phyloP scores from a whole-genome alignment of 2,113 vertebrate species.

The Osmerus mordax region DNA sequence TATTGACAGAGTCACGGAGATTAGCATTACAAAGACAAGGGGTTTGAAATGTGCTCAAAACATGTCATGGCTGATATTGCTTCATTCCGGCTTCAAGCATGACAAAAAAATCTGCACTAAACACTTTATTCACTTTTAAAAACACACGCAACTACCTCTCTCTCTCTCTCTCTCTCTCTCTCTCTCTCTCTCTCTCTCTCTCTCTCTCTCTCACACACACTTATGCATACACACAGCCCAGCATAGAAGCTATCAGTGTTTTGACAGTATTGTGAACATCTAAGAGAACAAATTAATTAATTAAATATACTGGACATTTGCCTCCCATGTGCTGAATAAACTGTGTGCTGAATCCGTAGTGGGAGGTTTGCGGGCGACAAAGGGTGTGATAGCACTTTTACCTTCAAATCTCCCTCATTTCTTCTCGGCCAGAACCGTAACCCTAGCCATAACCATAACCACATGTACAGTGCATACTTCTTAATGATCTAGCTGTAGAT shows the following conservation, averaged over 20 bases:
- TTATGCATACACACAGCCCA: not conserved
- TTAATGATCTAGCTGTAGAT: no score
- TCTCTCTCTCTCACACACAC: not conserved
- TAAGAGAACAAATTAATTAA: no score
- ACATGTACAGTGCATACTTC: conserved; percentile 27
- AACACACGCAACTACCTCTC: not conserved
- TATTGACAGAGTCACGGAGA: conserved; percentile 56
- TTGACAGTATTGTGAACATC: no score
- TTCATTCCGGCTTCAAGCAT: conserved; percentile 61
- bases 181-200: no score
- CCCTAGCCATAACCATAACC: conserved; percentile 11
- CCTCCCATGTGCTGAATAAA: no score
- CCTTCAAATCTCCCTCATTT: conserved; percentile 30
- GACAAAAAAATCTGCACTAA: conserved; percentile 17
- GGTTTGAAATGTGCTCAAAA: conserved; percentile 61
- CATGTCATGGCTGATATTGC: conserved; percentile 65
- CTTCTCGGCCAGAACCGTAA: no score
- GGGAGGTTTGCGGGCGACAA: not conserved
- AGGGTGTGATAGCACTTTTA: conserved; percentile 12
- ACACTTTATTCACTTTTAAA: conserved; percentile 4
- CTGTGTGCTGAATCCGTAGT: not conserved
- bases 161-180: no score
- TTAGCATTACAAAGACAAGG: conserved; percentile 66
- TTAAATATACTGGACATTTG: no score
- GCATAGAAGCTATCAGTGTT: not conserved